These are phyloP conservation scores for Cyanoramphus novaezelandiae DNA, from an alignment of 2,113 vertebrate species.

Conservation along the genomic window DNA sequence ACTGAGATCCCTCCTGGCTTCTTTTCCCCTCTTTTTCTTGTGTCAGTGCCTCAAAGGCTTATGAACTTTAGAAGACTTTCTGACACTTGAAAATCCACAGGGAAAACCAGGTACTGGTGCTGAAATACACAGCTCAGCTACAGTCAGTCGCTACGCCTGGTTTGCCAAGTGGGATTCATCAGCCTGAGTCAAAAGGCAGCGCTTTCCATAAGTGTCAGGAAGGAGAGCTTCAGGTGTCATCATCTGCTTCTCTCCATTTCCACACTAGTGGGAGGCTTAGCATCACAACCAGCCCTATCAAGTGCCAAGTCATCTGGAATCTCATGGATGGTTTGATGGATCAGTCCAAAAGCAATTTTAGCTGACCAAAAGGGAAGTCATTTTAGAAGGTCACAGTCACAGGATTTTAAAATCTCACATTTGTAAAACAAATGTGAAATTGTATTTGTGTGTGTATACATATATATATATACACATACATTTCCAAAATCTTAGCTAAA, in stretches of 20 bases:
- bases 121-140: not conserved
- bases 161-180: not conserved
- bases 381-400: not conserved
- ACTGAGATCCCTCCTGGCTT: not conserved
- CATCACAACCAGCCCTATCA: not conserved
- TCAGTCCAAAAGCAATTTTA: not conserved
- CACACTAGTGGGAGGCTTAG: not conserved
- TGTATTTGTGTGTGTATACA: not conserved
- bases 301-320: not conserved
- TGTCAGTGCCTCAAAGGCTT: not conserved
- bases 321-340: not conserved
- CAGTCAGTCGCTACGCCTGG: not conserved
- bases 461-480: accelerated
- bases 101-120: not conserved
- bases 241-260: not conserved
- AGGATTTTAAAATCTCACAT: not conserved
- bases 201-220: not conserved
- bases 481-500: not conserved
- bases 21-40: not conserved
- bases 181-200: not conserved
- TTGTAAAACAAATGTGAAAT: not conserved
- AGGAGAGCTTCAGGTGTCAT: not conserved
- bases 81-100: not conserved
- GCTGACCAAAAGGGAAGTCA: not conserved
- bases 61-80: not conserved